phyloP scores from a whole-genome alignment of 2,888 invertebrate genomes.

The Drosophila eohydei region DNA sequence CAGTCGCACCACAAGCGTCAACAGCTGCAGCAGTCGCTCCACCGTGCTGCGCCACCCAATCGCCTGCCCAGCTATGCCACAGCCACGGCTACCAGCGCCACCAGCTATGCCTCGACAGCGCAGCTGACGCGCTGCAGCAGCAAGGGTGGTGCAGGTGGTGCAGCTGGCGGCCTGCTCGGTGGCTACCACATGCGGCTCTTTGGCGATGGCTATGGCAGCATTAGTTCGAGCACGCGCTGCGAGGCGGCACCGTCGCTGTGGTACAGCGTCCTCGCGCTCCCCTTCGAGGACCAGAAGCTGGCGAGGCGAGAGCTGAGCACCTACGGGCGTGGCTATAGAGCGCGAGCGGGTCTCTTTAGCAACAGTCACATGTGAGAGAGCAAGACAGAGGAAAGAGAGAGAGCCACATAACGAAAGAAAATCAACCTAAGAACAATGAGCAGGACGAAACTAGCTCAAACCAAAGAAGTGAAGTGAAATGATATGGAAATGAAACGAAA shows the following conservation, averaged over 20 bases:
- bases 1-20: conserved; percentile 26
- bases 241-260: conserved; percentile 90
- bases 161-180: conserved; percentile 12
- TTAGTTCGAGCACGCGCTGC: conserved; percentile 67
- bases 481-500: conserved; percentile 34
- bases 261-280: conserved; percentile 95
- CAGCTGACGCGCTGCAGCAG: conserved; percentile 59
- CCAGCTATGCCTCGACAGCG: conserved; percentile 73
- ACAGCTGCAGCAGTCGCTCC: conserved; percentile 17
- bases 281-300: conserved; percentile 96
- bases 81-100: conserved; percentile 73
- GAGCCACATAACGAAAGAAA: conserved; percentile 38
- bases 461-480: conserved; percentile 15
- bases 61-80: conserved; percentile 74
- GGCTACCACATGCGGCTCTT: conserved; percentile 50
- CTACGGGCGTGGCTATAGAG: conserved; percentile 87
- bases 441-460: background rate
- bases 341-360: conserved; percentile 95
- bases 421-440: conserved; percentile 2
- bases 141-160: conserved; percentile 20
- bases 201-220: conserved; percentile 59
- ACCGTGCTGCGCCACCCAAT: conserved; percentile 4
- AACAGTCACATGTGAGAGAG: conserved; percentile 86
- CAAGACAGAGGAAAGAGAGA: conserved; percentile 59
- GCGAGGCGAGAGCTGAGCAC: conserved; percentile 91